Conservation (phyloP, 2,113 vertebrate genomes). For the Cinclus cinclus region DNA sequence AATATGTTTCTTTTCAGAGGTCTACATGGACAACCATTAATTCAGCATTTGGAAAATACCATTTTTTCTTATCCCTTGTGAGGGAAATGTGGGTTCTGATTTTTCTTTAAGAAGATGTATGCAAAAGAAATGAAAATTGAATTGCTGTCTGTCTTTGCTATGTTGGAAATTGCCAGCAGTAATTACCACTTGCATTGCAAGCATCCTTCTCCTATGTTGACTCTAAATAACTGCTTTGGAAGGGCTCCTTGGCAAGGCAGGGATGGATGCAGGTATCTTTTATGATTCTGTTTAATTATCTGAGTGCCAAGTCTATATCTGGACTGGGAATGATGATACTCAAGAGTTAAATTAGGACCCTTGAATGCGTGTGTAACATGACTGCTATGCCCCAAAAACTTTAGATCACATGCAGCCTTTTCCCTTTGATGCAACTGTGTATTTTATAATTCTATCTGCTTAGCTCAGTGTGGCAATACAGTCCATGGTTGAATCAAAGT, state of each 20-base stretch:
- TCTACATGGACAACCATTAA: not conserved
- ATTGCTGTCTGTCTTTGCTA: not conserved
- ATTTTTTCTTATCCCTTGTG: conserved; percentile 6
- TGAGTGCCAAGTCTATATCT: not conserved
- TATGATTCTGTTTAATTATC: conserved; percentile 10
- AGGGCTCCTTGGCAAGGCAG: not conserved
- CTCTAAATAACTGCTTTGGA: conserved; percentile 11
- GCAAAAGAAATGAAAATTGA: not conserved
- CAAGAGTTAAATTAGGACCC: not conserved
- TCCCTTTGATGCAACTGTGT: not conserved
- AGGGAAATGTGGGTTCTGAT: not conserved
- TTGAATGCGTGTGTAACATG: not conserved
- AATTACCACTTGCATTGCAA: not conserved
- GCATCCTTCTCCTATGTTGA: not conserved
- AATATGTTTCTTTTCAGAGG: not conserved
- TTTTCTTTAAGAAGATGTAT: not conserved
- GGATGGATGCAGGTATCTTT: not conserved
- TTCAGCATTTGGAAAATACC: not conserved
- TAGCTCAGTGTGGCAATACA: not conserved
- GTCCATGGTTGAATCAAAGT: not conserved
- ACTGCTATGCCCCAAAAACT: not conserved
- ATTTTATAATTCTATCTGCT: not conserved
- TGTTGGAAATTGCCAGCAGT: not conserved
- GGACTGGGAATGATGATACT: not conserved
- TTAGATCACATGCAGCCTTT: not conserved